phyloP scores from a whole-genome alignment of 2,888 invertebrate species.

The Auanema sp. region DNA sequence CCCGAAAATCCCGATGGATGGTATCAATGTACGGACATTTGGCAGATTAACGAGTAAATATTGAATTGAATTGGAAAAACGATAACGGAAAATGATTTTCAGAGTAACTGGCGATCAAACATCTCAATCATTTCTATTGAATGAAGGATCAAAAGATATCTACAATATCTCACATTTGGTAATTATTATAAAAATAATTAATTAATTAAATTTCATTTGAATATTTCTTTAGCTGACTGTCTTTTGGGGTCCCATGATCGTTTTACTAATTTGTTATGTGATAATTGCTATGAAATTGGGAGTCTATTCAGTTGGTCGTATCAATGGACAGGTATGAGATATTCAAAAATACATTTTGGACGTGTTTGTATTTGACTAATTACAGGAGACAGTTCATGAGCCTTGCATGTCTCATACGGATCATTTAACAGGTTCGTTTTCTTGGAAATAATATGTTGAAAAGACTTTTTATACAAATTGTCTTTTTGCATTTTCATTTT shows the following conservation, averaged over 20 bases:
- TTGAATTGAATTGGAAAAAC: not conserved
- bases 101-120: not conserved
- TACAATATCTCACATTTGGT: conserved; percentile 59
- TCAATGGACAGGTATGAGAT: conserved; percentile 1
- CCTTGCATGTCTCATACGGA: no score
- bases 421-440: no score
- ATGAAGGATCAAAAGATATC: conserved; percentile 34
- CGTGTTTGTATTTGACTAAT: not conserved
- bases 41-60: conserved; percentile 36
- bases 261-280: conserved; percentile 50
- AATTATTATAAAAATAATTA: not conserved
- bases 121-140: conserved; percentile 16
- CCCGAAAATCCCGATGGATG: conserved; percentile 33
- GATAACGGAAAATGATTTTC: not conserved
- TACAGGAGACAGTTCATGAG: not conserved
- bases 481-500: no score
- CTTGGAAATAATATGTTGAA: no score
- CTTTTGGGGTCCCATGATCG: conserved; percentile 60
- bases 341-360: not conserved
- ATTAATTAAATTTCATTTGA: conserved; percentile 2
- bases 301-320: conserved; percentile 45
- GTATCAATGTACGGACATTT: conserved; percentile 59
- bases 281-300: conserved; percentile 55
- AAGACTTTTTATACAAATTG: no score
- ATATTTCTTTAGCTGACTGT: conserved; percentile 51